phyloP scores from a whole-genome alignment of 2,797 vertebrate species.

The Momotus momota region DNA sequence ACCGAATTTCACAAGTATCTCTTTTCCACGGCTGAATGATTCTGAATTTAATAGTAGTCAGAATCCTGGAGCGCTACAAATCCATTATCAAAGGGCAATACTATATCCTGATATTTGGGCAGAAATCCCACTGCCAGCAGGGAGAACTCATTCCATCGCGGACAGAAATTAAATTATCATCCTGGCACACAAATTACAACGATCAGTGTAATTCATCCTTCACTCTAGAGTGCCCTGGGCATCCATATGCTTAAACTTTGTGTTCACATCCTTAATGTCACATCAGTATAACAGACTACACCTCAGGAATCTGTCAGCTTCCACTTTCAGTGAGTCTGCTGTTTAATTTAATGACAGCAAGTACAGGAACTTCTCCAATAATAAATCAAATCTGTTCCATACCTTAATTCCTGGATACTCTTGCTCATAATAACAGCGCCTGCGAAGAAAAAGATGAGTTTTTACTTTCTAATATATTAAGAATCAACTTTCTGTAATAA shows the following conservation, averaged over 20 bases:
- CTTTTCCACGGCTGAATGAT: background rate
- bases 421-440: conserved; percentile 25
- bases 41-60: background rate
- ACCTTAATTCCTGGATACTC: conserved; percentile 52
- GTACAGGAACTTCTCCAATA: background rate
- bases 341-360: background rate
- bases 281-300: background rate
- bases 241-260: background rate
- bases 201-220: background rate
- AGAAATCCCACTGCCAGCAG: background rate
- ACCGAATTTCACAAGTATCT: background rate
- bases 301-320: background rate
- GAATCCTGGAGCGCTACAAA: background rate
- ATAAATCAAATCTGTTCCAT: background rate
- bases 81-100: background rate
- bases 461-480: background rate
- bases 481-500: background rate
- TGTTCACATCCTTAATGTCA: background rate
- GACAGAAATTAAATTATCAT: background rate
- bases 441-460: background rate
- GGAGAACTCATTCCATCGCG: fast-evolving
- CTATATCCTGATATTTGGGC: background rate
- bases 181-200: background rate
- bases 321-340: background rate
- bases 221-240: background rate